phyloP scores from a whole-genome alignment of 2,113 vertebrate genomes.

The Mastomys natalensis region DNA sequence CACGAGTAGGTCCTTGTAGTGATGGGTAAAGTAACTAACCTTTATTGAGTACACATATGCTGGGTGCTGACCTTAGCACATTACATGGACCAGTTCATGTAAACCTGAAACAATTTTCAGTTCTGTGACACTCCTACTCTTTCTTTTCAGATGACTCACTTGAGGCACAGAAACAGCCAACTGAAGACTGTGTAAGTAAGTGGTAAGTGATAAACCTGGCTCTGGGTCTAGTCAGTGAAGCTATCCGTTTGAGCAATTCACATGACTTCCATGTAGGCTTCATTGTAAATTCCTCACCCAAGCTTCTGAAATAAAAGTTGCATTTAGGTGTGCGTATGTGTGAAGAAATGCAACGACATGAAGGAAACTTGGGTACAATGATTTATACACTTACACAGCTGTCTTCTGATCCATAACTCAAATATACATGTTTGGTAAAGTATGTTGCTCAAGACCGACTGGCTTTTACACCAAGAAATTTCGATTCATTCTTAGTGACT shows the following conservation, averaged over 20 bases:
- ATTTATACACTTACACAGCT: neutral
- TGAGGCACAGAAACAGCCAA: neutral
- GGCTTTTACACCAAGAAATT: neutral
- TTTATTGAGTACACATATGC: neutral
- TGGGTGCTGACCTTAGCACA: neutral
- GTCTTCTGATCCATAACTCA: constrained; percentile 19
- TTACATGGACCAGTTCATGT: neutral
- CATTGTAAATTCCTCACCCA: neutral
- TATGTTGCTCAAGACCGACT: neutral
- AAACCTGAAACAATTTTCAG: neutral
- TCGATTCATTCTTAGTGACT: too few relatives aligned
- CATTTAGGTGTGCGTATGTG: neutral
- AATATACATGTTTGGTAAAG: constrained; percentile 28
- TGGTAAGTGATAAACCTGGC: neutral
- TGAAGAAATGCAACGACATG: neutral
- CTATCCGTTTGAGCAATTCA: neutral
- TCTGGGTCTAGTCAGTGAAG: neutral
- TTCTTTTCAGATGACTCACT: neutral
- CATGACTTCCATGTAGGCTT: neutral
- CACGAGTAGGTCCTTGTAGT: neutral
- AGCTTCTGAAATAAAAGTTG: neutral
- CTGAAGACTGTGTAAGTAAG: neutral
- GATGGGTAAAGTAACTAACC: neutral
- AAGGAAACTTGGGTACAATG: neutral
- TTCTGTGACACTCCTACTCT: neutral